A percentile compares a stretch with the other conserved stretches of the same genome.
phyloP scores from a whole-genome alignment of 2,113 vertebrate species.

The Excalfactoria chinensis region DNA sequence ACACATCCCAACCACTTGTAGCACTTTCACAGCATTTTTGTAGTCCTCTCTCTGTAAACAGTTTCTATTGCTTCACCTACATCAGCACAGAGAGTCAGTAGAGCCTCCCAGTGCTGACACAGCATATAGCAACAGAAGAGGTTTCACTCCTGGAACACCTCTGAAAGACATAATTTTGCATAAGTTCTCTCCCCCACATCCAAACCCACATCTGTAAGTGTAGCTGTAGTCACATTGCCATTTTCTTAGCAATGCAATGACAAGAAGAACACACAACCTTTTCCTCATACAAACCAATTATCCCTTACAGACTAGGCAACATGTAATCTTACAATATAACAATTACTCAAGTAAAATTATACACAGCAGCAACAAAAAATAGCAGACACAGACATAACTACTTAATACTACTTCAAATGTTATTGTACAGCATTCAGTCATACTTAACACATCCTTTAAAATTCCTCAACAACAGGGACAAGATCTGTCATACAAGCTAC shows the following conservation, averaged over 20 bases:
- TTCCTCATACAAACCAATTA: not conserved
- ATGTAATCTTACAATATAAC: not conserved
- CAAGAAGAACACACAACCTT: not conserved
- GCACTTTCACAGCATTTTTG: not conserved
- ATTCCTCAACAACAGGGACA: not conserved
- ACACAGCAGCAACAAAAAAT: not conserved
- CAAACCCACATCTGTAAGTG: rapidly evolving
- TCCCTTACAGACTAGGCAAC: not conserved
- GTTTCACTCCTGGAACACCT: not conserved
- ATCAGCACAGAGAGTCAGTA: not conserved
- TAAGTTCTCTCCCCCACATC: not conserved
- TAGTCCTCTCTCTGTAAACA: not conserved
- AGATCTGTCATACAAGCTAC: not conserved
- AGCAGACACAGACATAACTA: not conserved
- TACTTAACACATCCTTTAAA: not conserved
- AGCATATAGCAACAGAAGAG: not conserved
- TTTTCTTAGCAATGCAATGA: not conserved
- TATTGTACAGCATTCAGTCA: not conserved
- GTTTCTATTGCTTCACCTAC: not conserved
- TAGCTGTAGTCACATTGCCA: not conserved
- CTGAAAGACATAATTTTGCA: not conserved
- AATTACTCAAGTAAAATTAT: not conserved
- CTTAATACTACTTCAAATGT: not conserved
- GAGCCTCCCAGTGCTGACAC: not conserved
- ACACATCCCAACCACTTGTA: not conserved